Evolutionary conservation across 1,140 invertebrate species (phyloP).

Genomic region (Listronotus oregonensis): DNA sequence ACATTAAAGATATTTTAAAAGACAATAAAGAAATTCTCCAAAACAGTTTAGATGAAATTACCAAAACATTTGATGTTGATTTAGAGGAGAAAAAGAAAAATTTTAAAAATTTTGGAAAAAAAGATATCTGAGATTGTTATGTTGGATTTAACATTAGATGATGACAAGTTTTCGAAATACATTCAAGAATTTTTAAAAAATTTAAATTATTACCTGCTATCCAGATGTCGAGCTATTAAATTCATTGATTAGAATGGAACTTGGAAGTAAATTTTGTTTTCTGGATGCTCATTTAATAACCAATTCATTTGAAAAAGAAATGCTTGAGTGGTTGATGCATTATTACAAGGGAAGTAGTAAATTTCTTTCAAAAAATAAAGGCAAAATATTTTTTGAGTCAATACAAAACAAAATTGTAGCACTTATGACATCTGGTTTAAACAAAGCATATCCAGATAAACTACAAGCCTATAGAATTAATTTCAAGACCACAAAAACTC

Average conservation of each 20-base stretch:
- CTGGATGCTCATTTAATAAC: constrained; percentile 19
- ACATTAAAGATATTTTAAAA: too few relatives aligned
- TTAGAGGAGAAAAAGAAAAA: constrained; percentile 7
- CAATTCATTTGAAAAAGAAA: constrained; percentile 14
- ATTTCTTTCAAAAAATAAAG: constrained; percentile 14
- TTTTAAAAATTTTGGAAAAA: background rate
- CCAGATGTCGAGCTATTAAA: constrained; percentile 16
- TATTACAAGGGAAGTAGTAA: constrained; percentile 15
- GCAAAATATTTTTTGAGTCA: background rate
- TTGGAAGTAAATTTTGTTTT: constrained; percentile 19
- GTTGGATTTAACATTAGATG: background rate
- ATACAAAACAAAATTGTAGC: background rate
- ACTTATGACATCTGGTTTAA: constrained; percentile 17
- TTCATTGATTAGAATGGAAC: constrained; percentile 4
- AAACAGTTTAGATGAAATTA: background rate
- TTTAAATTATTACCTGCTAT: constrained; percentile 2
- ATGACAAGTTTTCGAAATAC: background rate
- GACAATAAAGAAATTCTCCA: too few relatives aligned
- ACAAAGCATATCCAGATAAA: constrained; percentile 15
- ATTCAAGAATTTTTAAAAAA: constrained; percentile 16
- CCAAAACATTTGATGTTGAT: background rate
- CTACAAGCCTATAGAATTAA: constrained; percentile 4
- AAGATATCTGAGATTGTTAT: background rate
- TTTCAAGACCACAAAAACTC: background rate
- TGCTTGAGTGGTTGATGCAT: constrained; percentile 19